Evolutionary conservation across 2,113 vertebrate species (phyloP).

Genomic region (Myiopsitta monachus): DNA sequence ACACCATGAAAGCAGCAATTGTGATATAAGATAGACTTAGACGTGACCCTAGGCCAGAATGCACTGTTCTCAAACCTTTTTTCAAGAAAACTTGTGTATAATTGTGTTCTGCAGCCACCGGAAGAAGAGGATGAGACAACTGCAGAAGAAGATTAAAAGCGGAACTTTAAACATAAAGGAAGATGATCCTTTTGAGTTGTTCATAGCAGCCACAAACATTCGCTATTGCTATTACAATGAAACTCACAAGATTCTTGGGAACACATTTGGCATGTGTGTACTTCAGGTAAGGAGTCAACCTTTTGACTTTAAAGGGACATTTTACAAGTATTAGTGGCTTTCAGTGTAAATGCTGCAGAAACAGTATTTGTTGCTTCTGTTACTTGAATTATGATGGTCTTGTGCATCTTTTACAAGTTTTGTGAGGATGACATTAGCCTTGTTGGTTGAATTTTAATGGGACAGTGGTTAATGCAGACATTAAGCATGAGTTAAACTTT

Average conservation of each 20-base stretch:
- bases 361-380: not conserved
- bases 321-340: rapidly evolving
- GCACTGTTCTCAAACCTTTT: not conserved
- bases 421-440: not conserved
- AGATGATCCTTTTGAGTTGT: slow-evolving; percentile 96
- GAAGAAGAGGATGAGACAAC: slow-evolving; percentile 96
- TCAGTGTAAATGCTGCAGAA: not conserved
- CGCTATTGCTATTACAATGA: slow-evolving; percentile 99
- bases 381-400: not conserved
- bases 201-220: slow-evolving; percentile 94
- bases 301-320: not conserved
- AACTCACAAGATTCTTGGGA: slow-evolving; percentile 96
- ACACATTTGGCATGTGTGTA: slow-evolving; percentile 96
- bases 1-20: rapidly evolving
- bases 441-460: not conserved
- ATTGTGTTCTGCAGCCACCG: slow-evolving; percentile 79
- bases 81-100: not conserved
- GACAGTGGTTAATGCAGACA: no score
- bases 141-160: slow-evolving; percentile 95
- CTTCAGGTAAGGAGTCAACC: slow-evolving; percentile 81
- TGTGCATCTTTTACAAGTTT: rapidly evolving
- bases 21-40: not conserved
- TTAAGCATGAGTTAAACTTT: not conserved
- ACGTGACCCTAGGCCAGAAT: not conserved
- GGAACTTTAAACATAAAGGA: slow-evolving; percentile 90